Conservation (phyloP, 2,797 vertebrate genomes). For the Stomatorhinus walkeri region DNA sequence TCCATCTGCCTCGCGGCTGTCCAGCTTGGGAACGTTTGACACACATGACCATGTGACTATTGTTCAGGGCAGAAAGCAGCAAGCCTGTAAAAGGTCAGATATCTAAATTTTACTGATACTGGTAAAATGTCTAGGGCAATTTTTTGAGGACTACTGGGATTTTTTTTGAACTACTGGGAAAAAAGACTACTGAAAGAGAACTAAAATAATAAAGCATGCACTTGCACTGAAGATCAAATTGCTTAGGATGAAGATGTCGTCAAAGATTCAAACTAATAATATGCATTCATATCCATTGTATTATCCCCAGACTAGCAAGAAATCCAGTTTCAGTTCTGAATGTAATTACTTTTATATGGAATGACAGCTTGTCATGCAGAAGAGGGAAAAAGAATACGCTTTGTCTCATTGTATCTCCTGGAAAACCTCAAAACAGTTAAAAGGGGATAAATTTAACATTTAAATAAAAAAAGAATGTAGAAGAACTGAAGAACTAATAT, state of each 20-base stretch:
- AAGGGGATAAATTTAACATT: constrained; percentile 7
- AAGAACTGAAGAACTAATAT: background rate
- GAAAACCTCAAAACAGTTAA: constrained; percentile 6
- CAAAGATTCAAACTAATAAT: background rate
- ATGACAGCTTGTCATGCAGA: constrained; percentile 12
- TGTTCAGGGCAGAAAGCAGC: background rate
- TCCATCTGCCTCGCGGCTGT: background rate
- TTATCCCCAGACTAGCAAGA: background rate
- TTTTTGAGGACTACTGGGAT: background rate
- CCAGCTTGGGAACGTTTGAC: background rate
- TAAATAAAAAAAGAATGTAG: background rate
- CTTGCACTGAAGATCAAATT: background rate
- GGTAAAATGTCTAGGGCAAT: background rate
- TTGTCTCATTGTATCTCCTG: background rate
- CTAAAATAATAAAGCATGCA: background rate
- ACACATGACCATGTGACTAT: background rate
- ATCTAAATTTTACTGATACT: background rate
- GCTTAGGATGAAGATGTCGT: background rate
- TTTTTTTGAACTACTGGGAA: background rate
- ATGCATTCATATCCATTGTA: constrained; percentile 8
- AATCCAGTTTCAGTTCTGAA: background rate
- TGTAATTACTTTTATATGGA: constrained; percentile 12
- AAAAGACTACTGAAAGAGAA: background rate
- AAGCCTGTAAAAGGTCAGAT: background rate
- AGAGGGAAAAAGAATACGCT: background rate